These are phyloP conservation scores for Lonchura striata DNA, from an alignment of 2,113 vertebrate species.

Conservation along the genomic window DNA sequence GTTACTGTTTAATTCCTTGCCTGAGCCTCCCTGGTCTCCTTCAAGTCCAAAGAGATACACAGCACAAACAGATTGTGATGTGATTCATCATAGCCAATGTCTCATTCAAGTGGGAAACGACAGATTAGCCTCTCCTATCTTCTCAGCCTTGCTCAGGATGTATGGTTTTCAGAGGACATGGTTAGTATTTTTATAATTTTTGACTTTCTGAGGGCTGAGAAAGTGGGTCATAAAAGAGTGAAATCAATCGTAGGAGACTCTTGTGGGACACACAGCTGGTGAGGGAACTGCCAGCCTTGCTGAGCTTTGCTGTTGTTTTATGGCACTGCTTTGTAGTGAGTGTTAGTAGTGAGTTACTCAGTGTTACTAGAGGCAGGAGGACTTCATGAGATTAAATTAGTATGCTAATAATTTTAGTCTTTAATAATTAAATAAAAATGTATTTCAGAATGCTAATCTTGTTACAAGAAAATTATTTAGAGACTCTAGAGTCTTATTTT, in stretches of 20 bases:
- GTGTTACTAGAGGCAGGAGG: not conserved
- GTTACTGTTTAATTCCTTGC: not conserved
- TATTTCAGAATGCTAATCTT: not conserved
- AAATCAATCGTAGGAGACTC: not conserved
- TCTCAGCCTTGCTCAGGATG: not conserved
- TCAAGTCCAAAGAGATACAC: not conserved
- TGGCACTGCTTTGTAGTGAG: not conserved
- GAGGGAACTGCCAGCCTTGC: not conserved
- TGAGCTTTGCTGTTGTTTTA: not conserved
- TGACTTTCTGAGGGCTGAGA: not conserved
- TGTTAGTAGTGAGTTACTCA: not conserved
- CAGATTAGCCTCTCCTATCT: not conserved
- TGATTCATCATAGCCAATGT: rapidly evolving
- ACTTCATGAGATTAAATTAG: not conserved
- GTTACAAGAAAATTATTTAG: not conserved
- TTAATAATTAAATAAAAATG: not conserved
- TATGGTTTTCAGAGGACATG: not conserved
- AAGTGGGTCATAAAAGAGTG: not conserved
- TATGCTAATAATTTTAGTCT: not conserved
- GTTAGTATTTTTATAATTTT: not conserved
- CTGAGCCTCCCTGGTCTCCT: not conserved
- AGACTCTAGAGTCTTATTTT: not conserved
- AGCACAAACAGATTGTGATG: not conserved
- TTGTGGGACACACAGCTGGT: not conserved
- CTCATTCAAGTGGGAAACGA: not conserved